Conservation (phyloP, 2,888 invertebrate genomes). For the Salpingus planirostris region DNA sequence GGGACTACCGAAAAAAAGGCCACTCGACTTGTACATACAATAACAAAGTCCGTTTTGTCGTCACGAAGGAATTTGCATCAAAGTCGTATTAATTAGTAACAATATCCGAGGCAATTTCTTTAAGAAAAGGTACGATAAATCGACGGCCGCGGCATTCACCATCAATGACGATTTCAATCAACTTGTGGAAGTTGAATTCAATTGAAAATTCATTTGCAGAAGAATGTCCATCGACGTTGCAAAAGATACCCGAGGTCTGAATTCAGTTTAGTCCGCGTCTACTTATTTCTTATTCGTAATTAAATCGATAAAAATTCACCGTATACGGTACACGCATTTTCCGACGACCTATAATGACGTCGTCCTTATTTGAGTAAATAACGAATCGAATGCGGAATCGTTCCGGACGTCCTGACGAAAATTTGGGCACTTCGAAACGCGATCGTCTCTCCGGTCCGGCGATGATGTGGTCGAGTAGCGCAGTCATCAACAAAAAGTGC, state of each 20-base stretch:
- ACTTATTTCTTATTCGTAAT: too few species aligned
- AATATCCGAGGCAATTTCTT: too few species aligned
- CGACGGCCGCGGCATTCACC: conserved; percentile 9
- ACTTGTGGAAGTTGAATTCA: conserved; percentile 8
- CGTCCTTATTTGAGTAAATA: too few species aligned
- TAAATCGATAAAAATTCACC: conserved; percentile 11
- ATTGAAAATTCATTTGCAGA: conserved; percentile 14
- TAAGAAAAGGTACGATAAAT: conserved; percentile 7
- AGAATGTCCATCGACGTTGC: conserved; percentile 8
- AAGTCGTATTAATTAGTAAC: background rate
- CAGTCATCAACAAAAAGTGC: conserved; percentile 6
- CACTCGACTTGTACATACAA: too few species aligned
- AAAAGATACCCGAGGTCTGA: conserved; percentile 11
- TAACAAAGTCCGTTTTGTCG: conserved; percentile 1
- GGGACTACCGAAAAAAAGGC: too few species aligned
- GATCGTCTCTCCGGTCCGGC: too few species aligned
- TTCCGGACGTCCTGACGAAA: too few species aligned
- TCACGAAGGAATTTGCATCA: conserved; percentile 4
- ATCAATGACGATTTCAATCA: conserved; percentile 14
- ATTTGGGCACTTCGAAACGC: too few species aligned
- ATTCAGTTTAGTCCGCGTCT: conserved; percentile 9
- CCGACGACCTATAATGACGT: too few species aligned
- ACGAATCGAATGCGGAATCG: too few species aligned
- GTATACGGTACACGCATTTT: conserved; percentile 2
- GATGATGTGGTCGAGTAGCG: too few species aligned